A percentile compares a stretch with the other conserved stretches of the same genome.
phyloP scores from a whole-genome alignment of 2,113 vertebrate genomes.

The Glareola pratincola region DNA sequence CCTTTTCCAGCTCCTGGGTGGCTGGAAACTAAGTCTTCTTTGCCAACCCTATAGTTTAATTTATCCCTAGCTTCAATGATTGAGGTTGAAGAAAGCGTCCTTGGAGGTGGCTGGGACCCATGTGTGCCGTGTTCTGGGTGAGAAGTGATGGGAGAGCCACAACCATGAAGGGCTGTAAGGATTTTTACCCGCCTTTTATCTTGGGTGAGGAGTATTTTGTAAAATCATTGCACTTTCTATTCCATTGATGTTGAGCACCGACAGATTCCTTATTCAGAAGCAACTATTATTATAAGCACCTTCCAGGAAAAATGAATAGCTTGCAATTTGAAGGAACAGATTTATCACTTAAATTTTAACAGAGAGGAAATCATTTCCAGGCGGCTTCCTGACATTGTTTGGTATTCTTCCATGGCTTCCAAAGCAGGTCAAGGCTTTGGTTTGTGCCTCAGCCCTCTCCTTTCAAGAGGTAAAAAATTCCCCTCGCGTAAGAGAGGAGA shows the following conservation, averaged over 20 bases:
- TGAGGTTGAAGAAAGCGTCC: background rate
- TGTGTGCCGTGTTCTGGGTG: background rate
- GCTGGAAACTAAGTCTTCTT: background rate
- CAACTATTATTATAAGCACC: constrained; percentile 29
- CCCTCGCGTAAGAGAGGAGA: background rate
- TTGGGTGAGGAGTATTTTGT: background rate
- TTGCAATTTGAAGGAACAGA: constrained; percentile 48
- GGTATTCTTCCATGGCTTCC: background rate
- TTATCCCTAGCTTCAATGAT: fast-evolving
- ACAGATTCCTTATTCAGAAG: background rate
- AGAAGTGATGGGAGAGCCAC: background rate
- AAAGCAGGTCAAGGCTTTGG: constrained; percentile 39
- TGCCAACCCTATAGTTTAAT: background rate
- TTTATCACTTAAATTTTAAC: background rate
- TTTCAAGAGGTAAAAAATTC: constrained; percentile 27
- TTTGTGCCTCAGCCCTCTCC: background rate
- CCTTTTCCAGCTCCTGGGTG: background rate
- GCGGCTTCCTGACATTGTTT: constrained; percentile 62
- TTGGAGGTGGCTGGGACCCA: background rate
- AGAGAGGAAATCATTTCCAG: constrained; percentile 54
- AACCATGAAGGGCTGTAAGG: background rate
- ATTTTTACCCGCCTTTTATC: background rate
- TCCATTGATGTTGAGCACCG: background rate
- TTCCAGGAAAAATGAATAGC: constrained; percentile 63
- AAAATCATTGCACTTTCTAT: background rate